phyloP scores from a whole-genome alignment of 2,113 vertebrate genomes.

The Syngnathoides biaculeatus region DNA sequence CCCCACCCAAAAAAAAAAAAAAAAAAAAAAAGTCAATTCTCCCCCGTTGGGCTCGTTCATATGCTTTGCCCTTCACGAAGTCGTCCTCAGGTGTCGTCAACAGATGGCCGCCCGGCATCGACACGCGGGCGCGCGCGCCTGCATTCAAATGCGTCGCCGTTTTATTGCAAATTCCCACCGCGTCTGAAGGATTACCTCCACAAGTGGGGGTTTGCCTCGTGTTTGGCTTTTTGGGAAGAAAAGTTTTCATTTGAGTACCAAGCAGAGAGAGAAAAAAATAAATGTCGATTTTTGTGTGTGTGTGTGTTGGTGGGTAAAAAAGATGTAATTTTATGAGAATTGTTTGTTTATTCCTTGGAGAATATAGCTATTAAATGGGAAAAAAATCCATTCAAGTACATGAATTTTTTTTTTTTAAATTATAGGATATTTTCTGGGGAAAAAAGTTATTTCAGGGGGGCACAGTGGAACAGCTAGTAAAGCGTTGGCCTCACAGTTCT shows the following conservation, averaged over 20 bases:
- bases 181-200: background rate
- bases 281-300: too few relatives aligned
- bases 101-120: background rate
- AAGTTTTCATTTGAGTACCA: background rate
- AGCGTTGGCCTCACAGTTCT: too few relatives aligned
- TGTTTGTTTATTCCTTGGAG: too few relatives aligned
- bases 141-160: background rate
- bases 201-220: background rate
- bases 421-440: too few relatives aligned
- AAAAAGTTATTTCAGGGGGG: too few relatives aligned
- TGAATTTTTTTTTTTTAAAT: too few relatives aligned
- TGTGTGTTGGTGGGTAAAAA: too few relatives aligned
- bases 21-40: background rate
- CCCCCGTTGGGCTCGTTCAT: background rate
- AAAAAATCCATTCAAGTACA: too few relatives aligned
- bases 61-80: conserved; percentile 2
- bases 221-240: background rate
- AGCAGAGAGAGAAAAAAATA: background rate
- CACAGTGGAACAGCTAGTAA: too few relatives aligned
- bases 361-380: too few relatives aligned
- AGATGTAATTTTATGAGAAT: too few relatives aligned
- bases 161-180: background rate
- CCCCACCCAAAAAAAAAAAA: too few relatives aligned
- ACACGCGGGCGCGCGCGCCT: background rate
- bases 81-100: conserved; percentile 8